phyloP scores from a whole-genome alignment of 2,113 vertebrate species.

The Oncorhynchus gorbuscha region DNA sequence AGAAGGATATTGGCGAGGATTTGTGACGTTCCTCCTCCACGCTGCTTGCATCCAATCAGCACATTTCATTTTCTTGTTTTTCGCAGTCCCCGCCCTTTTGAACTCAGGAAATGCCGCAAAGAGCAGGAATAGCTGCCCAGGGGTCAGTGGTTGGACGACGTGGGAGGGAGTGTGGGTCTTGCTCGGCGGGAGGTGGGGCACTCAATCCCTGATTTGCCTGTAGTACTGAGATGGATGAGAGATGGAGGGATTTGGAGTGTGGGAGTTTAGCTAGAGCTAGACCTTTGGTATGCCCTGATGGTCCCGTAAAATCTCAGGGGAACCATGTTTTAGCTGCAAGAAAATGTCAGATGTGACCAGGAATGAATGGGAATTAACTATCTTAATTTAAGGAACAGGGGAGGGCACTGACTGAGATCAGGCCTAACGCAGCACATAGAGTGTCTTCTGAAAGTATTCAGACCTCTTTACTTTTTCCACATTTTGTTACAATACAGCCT shows the following conservation, averaged over 20 bases:
- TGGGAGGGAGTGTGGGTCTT: background rate
- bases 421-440: background rate
- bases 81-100: slow-evolving; percentile 3
- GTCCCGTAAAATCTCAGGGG: slow-evolving; percentile 2
- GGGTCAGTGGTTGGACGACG: background rate
- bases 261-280: slow-evolving; percentile 12
- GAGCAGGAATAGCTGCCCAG: slow-evolving; percentile 8
- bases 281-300: slow-evolving; percentile 13
- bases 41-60: slow-evolving; percentile 4
- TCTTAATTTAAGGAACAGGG: background rate
- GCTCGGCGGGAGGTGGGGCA: background rate
- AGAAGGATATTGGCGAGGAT: slow-evolving; percentile 24
- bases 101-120: slow-evolving; percentile 32
- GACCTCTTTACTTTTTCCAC: too few relatives aligned
- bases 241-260: background rate
- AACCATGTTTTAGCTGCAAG: background rate
- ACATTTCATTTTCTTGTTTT: slow-evolving; percentile 18
- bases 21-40: slow-evolving; percentile 21
- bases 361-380: slow-evolving; percentile 1
- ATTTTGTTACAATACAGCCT: too few relatives aligned
- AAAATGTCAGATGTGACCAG: slow-evolving; percentile 25
- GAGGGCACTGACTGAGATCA: background rate
- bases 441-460: too few relatives aligned
- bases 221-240: slow-evolving; percentile 6
- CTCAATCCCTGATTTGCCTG: slow-evolving; percentile 5